Evolutionary conservation across 2,888 invertebrate species (phyloP).

Genomic region (Apodemia zela): DNA sequence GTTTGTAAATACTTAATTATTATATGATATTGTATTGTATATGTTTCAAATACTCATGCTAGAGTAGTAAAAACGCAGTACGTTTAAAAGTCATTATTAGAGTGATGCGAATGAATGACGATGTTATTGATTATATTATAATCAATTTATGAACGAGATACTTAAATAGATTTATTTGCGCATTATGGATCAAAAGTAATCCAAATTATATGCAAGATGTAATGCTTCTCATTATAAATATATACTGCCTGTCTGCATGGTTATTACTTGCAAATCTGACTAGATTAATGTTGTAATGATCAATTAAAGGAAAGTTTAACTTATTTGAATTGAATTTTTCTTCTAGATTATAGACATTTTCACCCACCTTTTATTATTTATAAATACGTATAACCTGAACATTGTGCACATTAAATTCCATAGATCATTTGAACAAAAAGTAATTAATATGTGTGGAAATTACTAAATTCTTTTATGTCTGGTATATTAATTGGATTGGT

Average conservation of each 20-base stretch:
- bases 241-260: too few relatives aligned
- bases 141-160: slow-evolving; percentile 18
- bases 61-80: slow-evolving; percentile 20
- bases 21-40: slow-evolving; percentile 18
- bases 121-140: neutral
- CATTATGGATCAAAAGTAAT: neutral
- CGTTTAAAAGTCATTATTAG: slow-evolving; percentile 8
- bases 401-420: neutral
- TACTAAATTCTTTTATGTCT: slow-evolving; percentile 8
- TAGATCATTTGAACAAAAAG: neutral
- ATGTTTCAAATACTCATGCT: slow-evolving; percentile 19
- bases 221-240: too few relatives aligned
- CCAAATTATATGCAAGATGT: neutral
- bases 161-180: slow-evolving; percentile 11
- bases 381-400: neutral
- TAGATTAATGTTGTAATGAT: too few relatives aligned
- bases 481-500: slow-evolving; percentile 7
- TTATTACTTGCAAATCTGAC: too few relatives aligned
- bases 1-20: slow-evolving; percentile 18
- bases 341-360: too few relatives aligned
- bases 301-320: too few relatives aligned
- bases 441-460: slow-evolving; percentile 5
- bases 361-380: slow-evolving; percentile 4
- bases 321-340: too few relatives aligned
- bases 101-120: slow-evolving; percentile 2